Evolutionary conservation across 2,888 invertebrate genomes (phyloP).

Genomic region (Cotesia congregata): DNA sequence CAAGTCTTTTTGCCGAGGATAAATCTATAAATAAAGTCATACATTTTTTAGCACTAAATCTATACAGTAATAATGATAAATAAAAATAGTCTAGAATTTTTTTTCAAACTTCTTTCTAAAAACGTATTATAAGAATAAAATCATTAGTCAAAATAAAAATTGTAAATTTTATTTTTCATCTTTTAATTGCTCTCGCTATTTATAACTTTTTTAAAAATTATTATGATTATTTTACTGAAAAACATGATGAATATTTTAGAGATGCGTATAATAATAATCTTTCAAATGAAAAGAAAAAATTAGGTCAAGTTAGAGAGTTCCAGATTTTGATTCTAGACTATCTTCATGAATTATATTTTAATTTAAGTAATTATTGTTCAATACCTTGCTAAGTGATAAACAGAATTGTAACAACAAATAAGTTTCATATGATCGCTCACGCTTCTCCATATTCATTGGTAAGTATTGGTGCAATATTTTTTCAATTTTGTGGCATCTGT

Average conservation of each 20-base stretch:
- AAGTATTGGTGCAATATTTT: slow-evolving; percentile 66
- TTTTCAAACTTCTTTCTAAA: no score
- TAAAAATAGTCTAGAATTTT: no score
- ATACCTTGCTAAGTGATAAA: slow-evolving; percentile 68
- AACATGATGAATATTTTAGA: neutral
- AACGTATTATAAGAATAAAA: no score
- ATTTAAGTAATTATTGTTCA: neutral
- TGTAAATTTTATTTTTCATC: no score
- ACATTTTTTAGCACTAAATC: neutral
- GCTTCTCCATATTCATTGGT: slow-evolving; percentile 66
- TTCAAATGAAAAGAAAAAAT: no score
- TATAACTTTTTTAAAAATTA: no score
- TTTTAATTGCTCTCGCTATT: no score
- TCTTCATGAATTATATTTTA: neutral
- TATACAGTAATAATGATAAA: no score
- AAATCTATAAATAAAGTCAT: slow-evolving; percentile 58
- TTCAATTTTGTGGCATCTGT: slow-evolving; percentile 65
- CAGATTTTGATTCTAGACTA: neutral
- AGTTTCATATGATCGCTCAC: slow-evolving; percentile 65
- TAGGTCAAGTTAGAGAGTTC: neutral
- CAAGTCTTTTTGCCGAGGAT: slow-evolving; percentile 69
- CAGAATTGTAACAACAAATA: slow-evolving; percentile 69
- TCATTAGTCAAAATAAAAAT: no score
- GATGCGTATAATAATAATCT: no score
- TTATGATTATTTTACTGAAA: no score